These are phyloP conservation scores for Alauda arvensis DNA, from an alignment of 2,797 vertebrate species.

Conservation along the genomic window DNA sequence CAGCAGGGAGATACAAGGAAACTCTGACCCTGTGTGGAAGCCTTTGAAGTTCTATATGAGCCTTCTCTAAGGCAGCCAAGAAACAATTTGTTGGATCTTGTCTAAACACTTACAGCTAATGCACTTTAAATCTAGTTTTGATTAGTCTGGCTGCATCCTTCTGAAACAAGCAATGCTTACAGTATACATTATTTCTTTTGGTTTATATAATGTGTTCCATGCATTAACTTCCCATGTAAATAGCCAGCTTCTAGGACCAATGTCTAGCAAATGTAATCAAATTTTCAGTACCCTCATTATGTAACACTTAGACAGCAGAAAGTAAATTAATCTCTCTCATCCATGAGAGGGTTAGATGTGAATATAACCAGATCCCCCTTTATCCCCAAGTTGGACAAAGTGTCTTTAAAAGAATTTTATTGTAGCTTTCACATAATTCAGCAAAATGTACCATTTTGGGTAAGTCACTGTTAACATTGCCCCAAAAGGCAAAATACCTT, in stretches of 20 bases:
- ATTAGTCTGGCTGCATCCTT: constrained; percentile 3
- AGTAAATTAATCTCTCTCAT: background rate
- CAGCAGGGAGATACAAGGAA: background rate
- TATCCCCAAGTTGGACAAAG: background rate
- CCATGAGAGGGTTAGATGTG: background rate
- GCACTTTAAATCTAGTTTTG: background rate
- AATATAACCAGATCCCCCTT: background rate
- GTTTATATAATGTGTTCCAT: background rate
- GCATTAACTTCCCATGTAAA: background rate
- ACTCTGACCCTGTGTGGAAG: background rate
- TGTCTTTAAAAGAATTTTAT: background rate
- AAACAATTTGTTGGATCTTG: background rate
- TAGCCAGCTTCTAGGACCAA: background rate
- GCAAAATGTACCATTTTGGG: background rate
- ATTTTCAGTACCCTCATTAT: background rate
- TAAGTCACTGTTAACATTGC: background rate
- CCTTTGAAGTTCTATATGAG: background rate
- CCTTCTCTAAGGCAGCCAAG: background rate
- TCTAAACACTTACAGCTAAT: constrained; percentile 29
- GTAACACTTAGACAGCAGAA: background rate
- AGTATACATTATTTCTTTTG: background rate
- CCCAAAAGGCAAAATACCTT: background rate
- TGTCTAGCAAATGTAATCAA: background rate
- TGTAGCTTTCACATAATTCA: background rate
- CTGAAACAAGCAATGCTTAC: background rate